Evolutionary conservation across 1,140 invertebrate species (phyloP), one percentile per base, ranked within the genome.

Genomic region (Bombus confusus): DNA sequence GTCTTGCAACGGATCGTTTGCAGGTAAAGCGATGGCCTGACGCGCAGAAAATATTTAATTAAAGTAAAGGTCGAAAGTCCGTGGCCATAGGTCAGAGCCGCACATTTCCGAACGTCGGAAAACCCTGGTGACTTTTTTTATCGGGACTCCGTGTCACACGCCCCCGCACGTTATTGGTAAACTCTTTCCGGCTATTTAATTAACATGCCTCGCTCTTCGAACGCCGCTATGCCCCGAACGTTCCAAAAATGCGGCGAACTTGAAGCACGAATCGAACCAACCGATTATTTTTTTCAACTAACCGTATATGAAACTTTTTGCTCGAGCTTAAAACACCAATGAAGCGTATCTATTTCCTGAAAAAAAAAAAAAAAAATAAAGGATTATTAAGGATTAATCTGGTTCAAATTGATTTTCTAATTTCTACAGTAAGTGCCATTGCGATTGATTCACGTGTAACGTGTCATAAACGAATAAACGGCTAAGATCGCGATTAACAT

Each of bases 11-110:
- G 88, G 68, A 52, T 64, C 78, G 89, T 74, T 83, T 80, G 75
- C 52, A 80, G 76, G 37, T 86, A 83, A 84, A 88, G 64, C 82
- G 88, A 81, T 78, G 80, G 39, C 57, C 66, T 59, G 83, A 87
- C 88, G 18, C 77, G 79, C 85, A 69, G 80, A 87, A 91, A 91
- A 91, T 92, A 92, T 92, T 92, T 92, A 92, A 92, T 92, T 92
- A 92, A 92, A 88, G 91, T 88, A 87, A 92, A 91, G 91, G 92
- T 86, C 91, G 91, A 91, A 91, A 92, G 91, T 91, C 62, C 75
- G 9, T 78, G 57, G 37, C 85, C 84, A 59, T 80, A 75, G 68
- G 47, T 86, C 80, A 68, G 84, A 80, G 89, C 90, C 89, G 72
- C 90, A 86, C 88, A 85, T 89, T 89, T 84, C 79, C 78, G 86